Conservation (phyloP, 2,113 vertebrate species). For the Perca flavescens region DNA sequence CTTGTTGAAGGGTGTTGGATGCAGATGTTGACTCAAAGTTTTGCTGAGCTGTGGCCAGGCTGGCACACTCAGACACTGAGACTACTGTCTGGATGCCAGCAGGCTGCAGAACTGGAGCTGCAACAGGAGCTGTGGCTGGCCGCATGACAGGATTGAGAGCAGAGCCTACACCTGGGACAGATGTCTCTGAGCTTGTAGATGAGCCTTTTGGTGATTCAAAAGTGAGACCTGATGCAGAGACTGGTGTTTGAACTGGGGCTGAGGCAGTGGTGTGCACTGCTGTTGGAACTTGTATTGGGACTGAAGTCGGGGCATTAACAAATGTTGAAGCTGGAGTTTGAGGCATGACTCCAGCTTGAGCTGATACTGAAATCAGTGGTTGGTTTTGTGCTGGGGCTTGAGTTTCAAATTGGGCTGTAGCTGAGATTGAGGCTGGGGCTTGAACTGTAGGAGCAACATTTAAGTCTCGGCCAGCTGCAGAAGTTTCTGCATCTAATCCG, state of each 20-base stretch:
- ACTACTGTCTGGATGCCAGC: constrained; percentile 79
- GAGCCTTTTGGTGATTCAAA: constrained; percentile 49
- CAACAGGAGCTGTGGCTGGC: constrained; percentile 44
- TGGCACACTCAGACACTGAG: constrained; percentile 67
- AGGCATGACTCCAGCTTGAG: constrained; percentile 33
- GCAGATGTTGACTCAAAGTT: constrained; percentile 59
- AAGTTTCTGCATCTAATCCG: constrained; percentile 56
- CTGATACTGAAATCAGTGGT: constrained; percentile 32
- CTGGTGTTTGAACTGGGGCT: constrained; percentile 25
- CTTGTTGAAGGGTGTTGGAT: constrained; percentile 61
- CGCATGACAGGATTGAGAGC: constrained; percentile 21
- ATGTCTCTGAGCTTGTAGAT: constrained; percentile 37
- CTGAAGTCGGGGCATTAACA: constrained; percentile 19
- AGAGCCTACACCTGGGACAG: constrained; percentile 32
- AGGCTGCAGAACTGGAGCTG: constrained; percentile 80
- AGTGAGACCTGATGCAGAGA: constrained; percentile 29
- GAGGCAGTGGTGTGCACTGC: constrained; percentile 22
- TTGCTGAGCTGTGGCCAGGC: constrained; percentile 80
- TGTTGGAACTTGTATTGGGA: constrained; percentile 38
- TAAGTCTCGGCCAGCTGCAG: constrained; percentile 44
- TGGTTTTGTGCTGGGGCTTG: constrained; percentile 53
- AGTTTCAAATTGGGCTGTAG: constrained; percentile 36
- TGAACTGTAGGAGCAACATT: constrained; percentile 20
- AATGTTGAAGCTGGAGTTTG: constrained; percentile 23
- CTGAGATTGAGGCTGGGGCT: constrained; percentile 21